Evolutionary conservation across 2,113 vertebrate species (phyloP).

Genomic region (Sander vitreus): DNA sequence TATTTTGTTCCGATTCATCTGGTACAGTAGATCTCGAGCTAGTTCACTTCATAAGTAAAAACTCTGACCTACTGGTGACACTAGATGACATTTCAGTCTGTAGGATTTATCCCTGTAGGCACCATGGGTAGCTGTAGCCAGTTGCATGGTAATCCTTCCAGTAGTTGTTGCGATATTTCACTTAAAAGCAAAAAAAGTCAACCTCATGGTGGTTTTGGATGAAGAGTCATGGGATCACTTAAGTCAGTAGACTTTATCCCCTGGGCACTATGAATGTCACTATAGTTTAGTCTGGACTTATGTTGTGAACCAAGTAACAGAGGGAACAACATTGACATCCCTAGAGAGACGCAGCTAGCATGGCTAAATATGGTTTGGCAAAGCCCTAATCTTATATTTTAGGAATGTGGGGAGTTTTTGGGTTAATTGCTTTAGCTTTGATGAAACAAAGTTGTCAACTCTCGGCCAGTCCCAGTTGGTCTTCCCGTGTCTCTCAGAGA

Average conservation of each 20-base stretch:
- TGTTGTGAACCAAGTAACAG: not conserved
- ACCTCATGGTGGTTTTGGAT: not conserved
- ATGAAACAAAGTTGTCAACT: conserved; percentile 17
- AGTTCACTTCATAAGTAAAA: not conserved
- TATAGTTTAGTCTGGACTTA: not conserved
- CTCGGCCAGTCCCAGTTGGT: conserved; percentile 5
- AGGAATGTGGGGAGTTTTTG: not conserved
- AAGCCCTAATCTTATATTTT: not conserved
- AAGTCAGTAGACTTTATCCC: not conserved
- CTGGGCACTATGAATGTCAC: not conserved
- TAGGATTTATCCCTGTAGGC: not conserved
- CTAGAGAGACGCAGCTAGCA: not conserved
- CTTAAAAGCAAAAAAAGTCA: not conserved
- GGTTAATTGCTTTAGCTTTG: conserved; percentile 2
- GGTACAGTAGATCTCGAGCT: not conserved
- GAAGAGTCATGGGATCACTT: not conserved
- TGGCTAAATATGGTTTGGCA: not conserved
- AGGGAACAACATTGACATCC: not conserved
- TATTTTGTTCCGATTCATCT: not conserved
- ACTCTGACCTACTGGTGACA: not conserved
- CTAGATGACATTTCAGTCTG: not conserved
- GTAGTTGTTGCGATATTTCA: not conserved
- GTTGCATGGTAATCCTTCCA: not conserved
- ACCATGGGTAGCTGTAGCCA: not conserved
- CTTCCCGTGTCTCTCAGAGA: conserved; percentile 17